Base-by-base conservation (phyloP, 2,113 vertebrate genomes). In the Pteropus alecto region DNA sequence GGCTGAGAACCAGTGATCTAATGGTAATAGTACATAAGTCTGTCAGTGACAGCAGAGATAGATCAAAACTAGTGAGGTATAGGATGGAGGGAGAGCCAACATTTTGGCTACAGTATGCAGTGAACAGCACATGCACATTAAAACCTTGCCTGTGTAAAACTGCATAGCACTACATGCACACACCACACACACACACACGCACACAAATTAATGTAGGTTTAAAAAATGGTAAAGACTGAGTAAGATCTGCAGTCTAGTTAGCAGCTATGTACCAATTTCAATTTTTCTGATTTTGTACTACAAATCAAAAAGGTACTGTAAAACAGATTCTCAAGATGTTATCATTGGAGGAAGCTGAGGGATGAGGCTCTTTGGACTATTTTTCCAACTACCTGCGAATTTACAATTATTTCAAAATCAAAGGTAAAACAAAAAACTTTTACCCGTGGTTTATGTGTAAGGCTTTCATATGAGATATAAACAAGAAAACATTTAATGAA, bases 401-500 rank as follows among this genome's bases (percentile, higher is more conserved):
- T 56, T 87, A 48, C 65, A 67, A 90, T 77, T 77, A 87, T 71
- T 92, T 94, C 38, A 87, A 89, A 95, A 93, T 81, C 83, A 93
- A 92, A 94, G 28, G 13, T 94, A 74, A 97, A 95, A 94, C n/a
- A 71, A 95, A 95, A 92, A 90, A 65, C 38, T 3, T 33, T 93
- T 54, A 21, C 30, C 35, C 51, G 9, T 78, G 67, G 28, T 89
- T 67, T 91, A 81, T 56, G 33, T 94, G 54, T 46, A 94, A 81
- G 46, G 43, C 30, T 92, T 70, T 70, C 33, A 93, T 67, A 56
- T 87, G 28, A 93, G 21, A 22, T 70, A 84, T 38, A 90, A 94
- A n/a, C 43, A 94, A 63, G 78, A 95, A 78, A 41, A 83, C 10
- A 76, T 30, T 51, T 16, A 91, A 95, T 35, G 10, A 86, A 85